Conservation (phyloP, 1,140 invertebrate species). For the Bombyx mori region DNA sequence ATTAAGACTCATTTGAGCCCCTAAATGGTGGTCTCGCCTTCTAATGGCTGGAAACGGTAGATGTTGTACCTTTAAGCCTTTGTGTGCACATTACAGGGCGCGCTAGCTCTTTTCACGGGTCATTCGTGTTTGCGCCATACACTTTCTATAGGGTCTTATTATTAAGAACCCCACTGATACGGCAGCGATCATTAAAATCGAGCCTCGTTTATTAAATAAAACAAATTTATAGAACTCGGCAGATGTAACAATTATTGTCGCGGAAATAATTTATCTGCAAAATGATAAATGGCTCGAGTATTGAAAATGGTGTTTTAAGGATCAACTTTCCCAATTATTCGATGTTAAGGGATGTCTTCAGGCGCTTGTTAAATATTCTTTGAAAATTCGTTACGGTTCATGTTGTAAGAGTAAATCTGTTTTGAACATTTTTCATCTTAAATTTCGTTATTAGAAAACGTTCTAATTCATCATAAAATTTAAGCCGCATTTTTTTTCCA, state of each 20-base stretch:
- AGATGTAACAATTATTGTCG: conserved; percentile 1
- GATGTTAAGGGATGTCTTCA: conserved; percentile 4
- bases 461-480: too few species aligned
- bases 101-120: conserved; percentile 40
- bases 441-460: too few species aligned
- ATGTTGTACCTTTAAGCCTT: conserved; percentile 47
- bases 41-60: conserved; percentile 54
- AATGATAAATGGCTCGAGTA: conserved; percentile 5
- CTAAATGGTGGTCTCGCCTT: conserved; percentile 51
- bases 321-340: conserved; percentile 4
- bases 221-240: neutral
- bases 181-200: conserved; percentile 24
- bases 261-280: conserved; percentile 4
- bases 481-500: too few species aligned
- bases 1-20: conserved; percentile 60
- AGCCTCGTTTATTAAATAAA: too few species aligned
- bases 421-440: too few species aligned
- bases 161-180: conserved; percentile 32
- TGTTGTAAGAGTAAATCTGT: too few species aligned
- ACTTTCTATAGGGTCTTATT: conserved; percentile 42
- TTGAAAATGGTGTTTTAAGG: conserved; percentile 2
- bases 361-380: conserved; percentile 4
- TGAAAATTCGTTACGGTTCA: neutral
- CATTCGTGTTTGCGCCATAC: conserved; percentile 33
- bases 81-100: conserved; percentile 45